phyloP scores from a whole-genome alignment of 2,113 vertebrate species.

The Cathartes aura region DNA sequence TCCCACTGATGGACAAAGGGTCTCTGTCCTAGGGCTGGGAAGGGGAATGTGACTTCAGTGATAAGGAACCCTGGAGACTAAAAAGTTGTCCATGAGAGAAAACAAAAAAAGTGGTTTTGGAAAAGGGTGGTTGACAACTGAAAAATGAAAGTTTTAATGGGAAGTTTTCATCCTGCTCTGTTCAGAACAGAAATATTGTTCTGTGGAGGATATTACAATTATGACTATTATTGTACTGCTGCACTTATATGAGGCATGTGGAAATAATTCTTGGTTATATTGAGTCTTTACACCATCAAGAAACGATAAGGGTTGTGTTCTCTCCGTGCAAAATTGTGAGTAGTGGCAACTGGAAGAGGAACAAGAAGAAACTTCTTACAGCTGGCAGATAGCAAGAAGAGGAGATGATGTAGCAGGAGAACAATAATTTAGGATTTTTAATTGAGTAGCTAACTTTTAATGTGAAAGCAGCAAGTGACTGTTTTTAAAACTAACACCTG shows the following conservation, averaged over 20 bases:
- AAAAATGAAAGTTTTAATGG: background rate
- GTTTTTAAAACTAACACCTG: background rate
- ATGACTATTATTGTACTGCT: background rate
- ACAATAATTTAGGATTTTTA: background rate
- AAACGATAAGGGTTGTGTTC: background rate
- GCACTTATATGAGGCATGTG: background rate
- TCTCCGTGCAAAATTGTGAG: background rate
- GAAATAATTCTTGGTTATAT: background rate
- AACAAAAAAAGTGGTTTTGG: background rate
- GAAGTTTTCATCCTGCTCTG: too few relatives aligned
- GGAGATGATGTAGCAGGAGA: background rate
- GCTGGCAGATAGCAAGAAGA: background rate
- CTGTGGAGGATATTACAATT: too few relatives aligned
- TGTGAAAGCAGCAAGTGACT: background rate
- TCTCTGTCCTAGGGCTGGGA: background rate
- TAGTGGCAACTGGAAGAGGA: background rate
- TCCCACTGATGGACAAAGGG: background rate
- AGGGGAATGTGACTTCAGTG: rapidly evolving
- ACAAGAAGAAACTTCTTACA: background rate
- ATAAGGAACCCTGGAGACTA: background rate
- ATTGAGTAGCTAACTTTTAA: background rate
- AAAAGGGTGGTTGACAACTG: background rate
- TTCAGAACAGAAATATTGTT: background rate
- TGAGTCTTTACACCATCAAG: background rate
- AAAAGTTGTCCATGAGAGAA: background rate